A percentile compares a stretch with the other conserved stretches of the same genome.
phyloP scores from a whole-genome alignment of 2,113 vertebrate species.

The Mystacornis crossleyi region DNA sequence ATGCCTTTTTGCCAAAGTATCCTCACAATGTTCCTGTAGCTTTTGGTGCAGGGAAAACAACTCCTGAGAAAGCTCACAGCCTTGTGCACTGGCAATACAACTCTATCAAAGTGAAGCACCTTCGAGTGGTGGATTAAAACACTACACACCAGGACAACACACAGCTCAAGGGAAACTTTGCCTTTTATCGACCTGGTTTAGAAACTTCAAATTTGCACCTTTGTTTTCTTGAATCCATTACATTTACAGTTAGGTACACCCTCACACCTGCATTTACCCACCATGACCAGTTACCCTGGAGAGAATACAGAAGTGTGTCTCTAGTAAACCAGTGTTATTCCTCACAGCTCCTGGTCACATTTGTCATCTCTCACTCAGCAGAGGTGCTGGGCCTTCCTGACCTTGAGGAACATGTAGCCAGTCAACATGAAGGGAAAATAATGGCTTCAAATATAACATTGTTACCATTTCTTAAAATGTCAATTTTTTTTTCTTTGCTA shows the following conservation, averaged over 20 bases:
- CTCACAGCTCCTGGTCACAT: neutral
- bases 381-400: neutral
- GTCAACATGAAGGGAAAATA: neutral
- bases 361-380: neutral
- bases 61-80: neutral
- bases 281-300: neutral
- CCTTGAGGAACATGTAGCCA: rapidly evolving
- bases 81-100: neutral
- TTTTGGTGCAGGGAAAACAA: neutral
- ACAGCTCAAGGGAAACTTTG: neutral
- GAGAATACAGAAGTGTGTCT: rapidly evolving
- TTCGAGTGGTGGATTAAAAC: neutral
- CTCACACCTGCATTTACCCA: neutral
- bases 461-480: rapidly evolving
- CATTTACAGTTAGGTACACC: neutral
- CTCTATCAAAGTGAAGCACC: neutral
- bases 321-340: neutral
- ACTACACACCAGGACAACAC: neutral
- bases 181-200: neutral
- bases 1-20: neutral
- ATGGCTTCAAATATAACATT: neutral
- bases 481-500: neutral
- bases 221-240: neutral
- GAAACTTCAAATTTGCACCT: neutral
- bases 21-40: neutral